Evolutionary conservation across 2,797 vertebrate species (phyloP).

Genomic region (Prionace glauca): DNA sequence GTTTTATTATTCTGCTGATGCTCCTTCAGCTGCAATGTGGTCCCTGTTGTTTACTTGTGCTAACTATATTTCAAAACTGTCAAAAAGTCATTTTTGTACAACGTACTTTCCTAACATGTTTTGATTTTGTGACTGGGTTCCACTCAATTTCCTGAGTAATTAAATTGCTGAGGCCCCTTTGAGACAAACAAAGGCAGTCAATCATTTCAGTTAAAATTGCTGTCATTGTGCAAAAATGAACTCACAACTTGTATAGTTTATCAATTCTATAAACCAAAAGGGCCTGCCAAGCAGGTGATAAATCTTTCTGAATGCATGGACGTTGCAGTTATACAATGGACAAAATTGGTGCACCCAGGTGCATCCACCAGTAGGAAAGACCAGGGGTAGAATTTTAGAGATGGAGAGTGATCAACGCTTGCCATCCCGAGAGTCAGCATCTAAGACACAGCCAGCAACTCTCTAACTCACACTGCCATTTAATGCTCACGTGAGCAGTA

Average conservation of each 20-base stretch:
- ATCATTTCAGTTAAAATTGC: slow-evolving; percentile 20
- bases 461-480: too few relatives aligned
- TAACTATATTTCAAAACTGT: slow-evolving; percentile 26
- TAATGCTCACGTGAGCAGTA: too few relatives aligned
- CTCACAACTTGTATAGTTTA: slow-evolving; percentile 23
- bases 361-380: neutral
- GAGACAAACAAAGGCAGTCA: neutral
- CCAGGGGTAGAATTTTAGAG: too few relatives aligned
- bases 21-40: too few relatives aligned
- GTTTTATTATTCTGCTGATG: neutral
- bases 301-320: neutral
- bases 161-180: neutral
- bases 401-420: too few relatives aligned
- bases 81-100: slow-evolving; percentile 15
- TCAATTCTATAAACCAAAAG: neutral
- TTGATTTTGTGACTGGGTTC: slow-evolving; percentile 26
- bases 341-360: neutral
- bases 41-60: neutral
- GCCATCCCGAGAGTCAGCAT: too few relatives aligned
- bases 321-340: neutral
- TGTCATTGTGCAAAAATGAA: slow-evolving; percentile 7
- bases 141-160: slow-evolving; percentile 18
- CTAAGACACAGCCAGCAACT: too few relatives aligned
- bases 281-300: neutral
- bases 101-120: neutral